phyloP scores from a whole-genome alignment of 2,888 invertebrate species.

The Pharmacophagus antenor region DNA sequence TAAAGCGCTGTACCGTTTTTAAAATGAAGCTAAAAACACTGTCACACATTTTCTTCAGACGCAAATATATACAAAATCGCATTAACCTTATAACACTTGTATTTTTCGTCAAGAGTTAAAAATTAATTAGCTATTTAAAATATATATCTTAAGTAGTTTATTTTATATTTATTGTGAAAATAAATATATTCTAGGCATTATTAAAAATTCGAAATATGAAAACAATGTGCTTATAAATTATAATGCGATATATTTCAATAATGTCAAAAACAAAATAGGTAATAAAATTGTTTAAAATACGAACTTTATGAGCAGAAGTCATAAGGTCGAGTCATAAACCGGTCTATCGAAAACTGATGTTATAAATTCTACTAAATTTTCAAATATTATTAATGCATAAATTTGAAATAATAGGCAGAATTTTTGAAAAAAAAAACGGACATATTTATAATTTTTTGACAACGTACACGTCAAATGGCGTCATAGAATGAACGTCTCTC shows the following conservation, averaged over 20 bases:
- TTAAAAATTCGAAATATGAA: slow-evolving; percentile 18
- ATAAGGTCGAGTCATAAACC: slow-evolving; percentile 34
- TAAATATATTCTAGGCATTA: not conserved
- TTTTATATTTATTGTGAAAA: not conserved
- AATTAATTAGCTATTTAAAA: not conserved
- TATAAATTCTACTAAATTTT: slow-evolving; percentile 35
- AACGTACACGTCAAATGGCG: too few relatives aligned
- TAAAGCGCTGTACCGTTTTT: too few relatives aligned
- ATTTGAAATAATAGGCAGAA: slow-evolving; percentile 2
- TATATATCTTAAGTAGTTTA: not conserved
- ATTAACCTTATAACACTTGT: too few relatives aligned
- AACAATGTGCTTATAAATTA: slow-evolving; percentile 28
- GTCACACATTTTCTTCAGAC: too few relatives aligned
- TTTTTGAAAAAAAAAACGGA: too few relatives aligned
- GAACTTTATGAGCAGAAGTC: slow-evolving; percentile 38
- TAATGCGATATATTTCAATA: slow-evolving; percentile 32
- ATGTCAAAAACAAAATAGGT: slow-evolving; percentile 30
- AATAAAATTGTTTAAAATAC: slow-evolving; percentile 35
- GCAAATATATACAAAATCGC: too few relatives aligned
- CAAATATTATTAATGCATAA: slow-evolving; percentile 34
- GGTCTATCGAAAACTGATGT: slow-evolving; percentile 37
- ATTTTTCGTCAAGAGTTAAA: not conserved
- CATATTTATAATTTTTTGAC: too few relatives aligned
- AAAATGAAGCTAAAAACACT: too few relatives aligned
- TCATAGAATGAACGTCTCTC: too few relatives aligned